These are phyloP conservation scores for Ateles fusciceps DNA, from an alignment of 2,797 vertebrate genomes.

Conservation along the genomic window DNA sequence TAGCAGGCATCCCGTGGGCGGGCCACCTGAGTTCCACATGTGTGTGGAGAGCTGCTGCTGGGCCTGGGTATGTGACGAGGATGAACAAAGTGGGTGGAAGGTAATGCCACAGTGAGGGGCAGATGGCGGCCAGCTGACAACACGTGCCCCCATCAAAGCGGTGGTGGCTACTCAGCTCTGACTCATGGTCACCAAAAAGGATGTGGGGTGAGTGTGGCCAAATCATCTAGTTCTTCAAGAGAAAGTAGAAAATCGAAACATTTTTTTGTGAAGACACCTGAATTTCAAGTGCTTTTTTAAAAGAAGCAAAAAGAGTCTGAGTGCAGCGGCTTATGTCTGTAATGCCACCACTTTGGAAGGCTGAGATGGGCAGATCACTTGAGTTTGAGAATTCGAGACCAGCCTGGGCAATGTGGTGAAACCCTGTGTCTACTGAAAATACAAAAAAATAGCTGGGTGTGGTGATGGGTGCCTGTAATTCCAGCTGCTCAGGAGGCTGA, in stretches of 20 bases:
- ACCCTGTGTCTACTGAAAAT: not conserved
- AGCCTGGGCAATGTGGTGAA: not conserved
- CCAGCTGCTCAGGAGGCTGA: not conserved
- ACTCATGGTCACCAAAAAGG: too few species aligned
- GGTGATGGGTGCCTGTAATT: not conserved
- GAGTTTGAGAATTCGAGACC: not conserved
- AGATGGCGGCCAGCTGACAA: not conserved
- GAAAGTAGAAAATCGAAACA: not conserved
- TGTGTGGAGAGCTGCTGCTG: not conserved
- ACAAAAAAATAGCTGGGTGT: not conserved
- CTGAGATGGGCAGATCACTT: not conserved
- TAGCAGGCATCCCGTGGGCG: not conserved
- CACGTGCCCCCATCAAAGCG: accelerated
- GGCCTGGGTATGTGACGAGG: not conserved
- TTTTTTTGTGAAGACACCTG: not conserved
- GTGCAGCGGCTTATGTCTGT: not conserved
- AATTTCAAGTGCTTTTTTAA: not conserved
- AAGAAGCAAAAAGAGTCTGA: not conserved
- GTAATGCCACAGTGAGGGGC: not conserved
- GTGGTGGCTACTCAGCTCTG: not conserved
- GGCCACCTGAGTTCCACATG: not conserved
- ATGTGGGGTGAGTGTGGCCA: accelerated
- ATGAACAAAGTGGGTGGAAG: not conserved
- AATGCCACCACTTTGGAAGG: not conserved
- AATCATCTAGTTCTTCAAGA: not conserved